Evolutionary conservation across 2,797 vertebrate genomes (phyloP), one percentile per base, ranked within the genome.

Genomic region (Chiloscyllium punctatum): DNA sequence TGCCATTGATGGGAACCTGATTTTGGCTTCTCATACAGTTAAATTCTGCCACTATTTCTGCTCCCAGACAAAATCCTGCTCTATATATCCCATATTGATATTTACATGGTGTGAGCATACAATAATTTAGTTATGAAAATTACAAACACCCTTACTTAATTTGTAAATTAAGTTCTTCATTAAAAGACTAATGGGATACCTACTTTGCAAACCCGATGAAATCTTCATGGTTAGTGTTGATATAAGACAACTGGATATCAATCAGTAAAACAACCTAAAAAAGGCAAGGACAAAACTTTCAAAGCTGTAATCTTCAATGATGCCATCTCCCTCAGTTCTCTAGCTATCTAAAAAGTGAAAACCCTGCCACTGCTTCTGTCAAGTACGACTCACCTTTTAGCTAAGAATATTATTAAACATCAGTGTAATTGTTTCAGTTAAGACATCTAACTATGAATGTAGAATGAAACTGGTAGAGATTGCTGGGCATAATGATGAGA

Each of bases 221-320:
- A 96, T 99, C 99, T 97, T 99, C 98, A 0, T 99, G 99, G 97
- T 99, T 99, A 95, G 99, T 99, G 96, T 99, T 99, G 96, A 99
- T 99, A 96, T 99, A 99, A 96, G 99, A 98, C 25, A 99, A 98
- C 96, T 99, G 99, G 96, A 99, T 98, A 96, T 99, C 98, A 96
- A 99, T 98, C 96, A 98, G 96, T 57, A 99, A 96, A 96, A 98
- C 97, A 92, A 99, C 98, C 99, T 99, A n/a, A 95, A 97, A 15
- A 68, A 95, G 96, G 62, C 5, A 69, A 71, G 13, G 37, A 37
- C 53, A 95, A 95, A 84, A 37, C 62, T 57, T 66, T 95, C 27
- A 74, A 72, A 72, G 48, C 33, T 77, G 3, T 77, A 95, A 95
- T 71, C 48, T 48, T 95, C 30, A 72, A 74, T 94, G 42, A n/a